Percentiles rank a stretch among this genome's conserved stretches.
Evolutionary conservation across 2,888 invertebrate genomes (phyloP).

Genomic region (Phortica okadai): DNA sequence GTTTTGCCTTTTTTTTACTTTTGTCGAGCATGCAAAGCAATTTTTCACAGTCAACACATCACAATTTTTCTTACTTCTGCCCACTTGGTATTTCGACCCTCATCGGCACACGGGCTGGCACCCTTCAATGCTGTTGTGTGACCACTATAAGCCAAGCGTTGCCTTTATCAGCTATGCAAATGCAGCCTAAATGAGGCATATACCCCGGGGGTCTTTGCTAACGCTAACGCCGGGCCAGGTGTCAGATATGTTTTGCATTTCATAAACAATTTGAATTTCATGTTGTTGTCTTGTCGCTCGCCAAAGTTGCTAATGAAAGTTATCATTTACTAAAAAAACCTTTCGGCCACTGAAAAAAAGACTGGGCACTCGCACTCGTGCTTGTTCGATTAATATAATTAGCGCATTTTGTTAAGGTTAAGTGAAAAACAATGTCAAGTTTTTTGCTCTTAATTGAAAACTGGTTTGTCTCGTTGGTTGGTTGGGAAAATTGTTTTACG

Average conservation of each 20-base stretch:
- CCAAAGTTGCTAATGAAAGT: conserved; percentile 39
- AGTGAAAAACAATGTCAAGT: conserved; percentile 11
- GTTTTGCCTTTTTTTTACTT: conserved; percentile 32
- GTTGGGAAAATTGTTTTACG: background rate
- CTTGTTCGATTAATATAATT: conserved; percentile 13
- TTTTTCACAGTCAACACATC: conserved; percentile 64
- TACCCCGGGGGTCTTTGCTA: conserved; percentile 42
- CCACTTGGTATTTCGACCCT: background rate
- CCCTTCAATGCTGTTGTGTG: background rate
- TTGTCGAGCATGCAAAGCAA: conserved; percentile 62
- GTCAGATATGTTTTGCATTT: conserved; percentile 53
- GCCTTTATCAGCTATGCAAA: conserved; percentile 43
- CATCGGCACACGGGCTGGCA: background rate
- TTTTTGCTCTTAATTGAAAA: background rate
- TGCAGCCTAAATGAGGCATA: conserved; percentile 45
- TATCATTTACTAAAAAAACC: conserved; percentile 44
- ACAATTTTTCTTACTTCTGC: conserved; percentile 31
- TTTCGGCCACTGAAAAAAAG: conserved; percentile 38
- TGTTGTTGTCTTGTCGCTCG: background rate
- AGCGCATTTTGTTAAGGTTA: conserved; percentile 19
- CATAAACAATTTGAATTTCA: background rate
- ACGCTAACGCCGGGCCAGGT: conserved; percentile 51
- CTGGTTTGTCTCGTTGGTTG: background rate
- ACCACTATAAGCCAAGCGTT: background rate
- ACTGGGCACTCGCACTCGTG: background rate